Evolutionary conservation across 2,797 vertebrate species (phyloP).

Genomic region (Sparus aurata): DNA sequence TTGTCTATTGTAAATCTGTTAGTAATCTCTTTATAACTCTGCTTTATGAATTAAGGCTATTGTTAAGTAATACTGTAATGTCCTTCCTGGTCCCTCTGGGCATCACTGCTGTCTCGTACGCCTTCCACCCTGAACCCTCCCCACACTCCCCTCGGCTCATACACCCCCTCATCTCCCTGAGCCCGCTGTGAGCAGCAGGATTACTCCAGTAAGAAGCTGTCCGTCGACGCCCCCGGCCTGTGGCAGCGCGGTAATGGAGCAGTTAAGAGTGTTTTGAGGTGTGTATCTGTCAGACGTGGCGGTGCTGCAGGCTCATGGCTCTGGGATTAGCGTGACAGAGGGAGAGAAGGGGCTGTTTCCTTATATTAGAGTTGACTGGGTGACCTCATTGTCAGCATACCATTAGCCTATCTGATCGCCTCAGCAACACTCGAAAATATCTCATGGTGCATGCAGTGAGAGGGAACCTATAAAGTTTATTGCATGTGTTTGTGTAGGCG

Average conservation of each 20-base stretch:
- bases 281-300: conserved; percentile 56
- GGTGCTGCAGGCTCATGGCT: conserved; percentile 56
- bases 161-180: conserved; percentile 18
- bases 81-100: conserved; percentile 41
- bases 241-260: conserved; percentile 67
- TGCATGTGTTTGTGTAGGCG: conserved; percentile 15
- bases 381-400: conserved; percentile 45
- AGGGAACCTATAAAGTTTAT: conserved; percentile 41
- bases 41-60: background rate
- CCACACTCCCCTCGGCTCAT: background rate
- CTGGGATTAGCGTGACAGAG: conserved; percentile 68
- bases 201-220: conserved; percentile 66
- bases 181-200: conserved; percentile 46
- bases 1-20: background rate
- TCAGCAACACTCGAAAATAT: conserved; percentile 8
- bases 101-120: conserved; percentile 31
- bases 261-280: conserved; percentile 74
- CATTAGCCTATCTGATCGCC: conserved; percentile 2
- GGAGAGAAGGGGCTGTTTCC: conserved; percentile 43
- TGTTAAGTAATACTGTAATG: background rate
- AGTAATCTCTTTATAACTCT: background rate
- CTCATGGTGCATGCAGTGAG: background rate
- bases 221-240: conserved; percentile 61
- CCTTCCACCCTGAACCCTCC: conserved; percentile 8
- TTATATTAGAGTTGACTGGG: conserved; percentile 30